Percentiles rank a stretch among this genome's conserved stretches.
phyloP scores from a whole-genome alignment of 2,797 vertebrate species.

The Lithobates sylvaticus region DNA sequence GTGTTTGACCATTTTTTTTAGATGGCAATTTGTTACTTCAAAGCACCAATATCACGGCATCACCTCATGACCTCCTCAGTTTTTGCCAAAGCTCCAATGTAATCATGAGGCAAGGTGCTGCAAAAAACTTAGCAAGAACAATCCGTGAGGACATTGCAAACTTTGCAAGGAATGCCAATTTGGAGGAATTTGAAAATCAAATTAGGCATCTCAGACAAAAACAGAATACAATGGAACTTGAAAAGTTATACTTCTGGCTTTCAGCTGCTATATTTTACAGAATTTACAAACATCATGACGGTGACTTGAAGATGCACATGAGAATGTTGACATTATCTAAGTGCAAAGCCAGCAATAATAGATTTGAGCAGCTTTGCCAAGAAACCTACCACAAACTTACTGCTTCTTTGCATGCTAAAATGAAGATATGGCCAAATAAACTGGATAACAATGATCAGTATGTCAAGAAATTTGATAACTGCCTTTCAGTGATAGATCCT shows the following conservation, averaged over 20 bases:
- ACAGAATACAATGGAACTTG: slow-evolving; percentile 28
- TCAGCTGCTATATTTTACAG: slow-evolving; percentile 53
- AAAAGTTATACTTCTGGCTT: slow-evolving; percentile 63
- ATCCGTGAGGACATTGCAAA: slow-evolving; percentile 50
- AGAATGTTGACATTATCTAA: slow-evolving; percentile 32
- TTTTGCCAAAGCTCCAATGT: slow-evolving; percentile 18
- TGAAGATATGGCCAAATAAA: slow-evolving; percentile 31
- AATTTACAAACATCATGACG: slow-evolving; percentile 39
- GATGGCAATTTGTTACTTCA: slow-evolving; percentile 12
- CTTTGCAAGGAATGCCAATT: slow-evolving; percentile 31
- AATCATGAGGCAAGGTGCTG: slow-evolving; percentile 31
- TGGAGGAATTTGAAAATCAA: slow-evolving; percentile 48
- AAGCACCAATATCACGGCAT: neutral
- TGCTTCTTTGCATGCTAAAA: slow-evolving; percentile 36
- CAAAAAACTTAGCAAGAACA: slow-evolving; percentile 36
- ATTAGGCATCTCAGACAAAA: slow-evolving; percentile 25
- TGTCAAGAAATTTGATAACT: slow-evolving; percentile 42
- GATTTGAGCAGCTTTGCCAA: slow-evolving; percentile 32
- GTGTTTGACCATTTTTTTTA: neutral
- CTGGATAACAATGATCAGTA: slow-evolving; percentile 13
- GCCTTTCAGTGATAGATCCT: slow-evolving; percentile 29
- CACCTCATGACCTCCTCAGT: slow-evolving; percentile 21
- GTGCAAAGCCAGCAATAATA: neutral
- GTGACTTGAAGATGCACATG: slow-evolving; percentile 38
- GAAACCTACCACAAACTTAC: slow-evolving; percentile 48